phyloP scores from a whole-genome alignment of 2,888 invertebrate genomes.

The Empis livida region DNA sequence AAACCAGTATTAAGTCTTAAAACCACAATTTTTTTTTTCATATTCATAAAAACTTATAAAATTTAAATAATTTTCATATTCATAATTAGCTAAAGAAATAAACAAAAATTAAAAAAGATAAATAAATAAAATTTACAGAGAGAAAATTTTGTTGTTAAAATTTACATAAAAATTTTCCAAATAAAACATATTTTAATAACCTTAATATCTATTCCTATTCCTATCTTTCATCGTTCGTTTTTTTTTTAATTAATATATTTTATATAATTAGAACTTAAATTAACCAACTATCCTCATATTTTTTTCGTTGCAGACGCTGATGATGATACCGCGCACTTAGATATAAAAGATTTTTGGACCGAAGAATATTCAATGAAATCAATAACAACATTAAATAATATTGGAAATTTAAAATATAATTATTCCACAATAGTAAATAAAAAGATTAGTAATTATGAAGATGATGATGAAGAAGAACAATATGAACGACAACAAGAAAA shows the following conservation, averaged over 20 bases:
- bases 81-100: too few species aligned
- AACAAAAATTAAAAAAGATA: too few species aligned
- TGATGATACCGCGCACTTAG: too few species aligned
- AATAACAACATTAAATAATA: constrained; percentile 31
- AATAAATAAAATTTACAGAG: too few species aligned
- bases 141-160: too few species aligned
- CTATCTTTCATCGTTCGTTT: not conserved
- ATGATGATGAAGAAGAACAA: constrained; percentile 4
- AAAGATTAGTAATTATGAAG: constrained; percentile 3
- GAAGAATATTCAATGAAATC: constrained; percentile 23
- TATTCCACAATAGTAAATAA: not conserved
- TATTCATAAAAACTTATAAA: too few species aligned
- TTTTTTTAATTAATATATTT: not conserved
- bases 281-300: not conserved
- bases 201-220: not conserved
- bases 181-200: too few species aligned
- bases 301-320: not conserved
- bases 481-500: not conserved
- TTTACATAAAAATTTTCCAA: too few species aligned
- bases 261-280: not conserved
- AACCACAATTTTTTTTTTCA: too few species aligned
- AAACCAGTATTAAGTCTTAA: too few species aligned
- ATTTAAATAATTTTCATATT: too few species aligned
- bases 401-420: constrained; percentile 6
- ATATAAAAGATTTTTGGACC: not conserved